Evolutionary conservation across 2,797 vertebrate genomes (phyloP).

Genomic region (Mormyrus hasselquistii): DNA sequence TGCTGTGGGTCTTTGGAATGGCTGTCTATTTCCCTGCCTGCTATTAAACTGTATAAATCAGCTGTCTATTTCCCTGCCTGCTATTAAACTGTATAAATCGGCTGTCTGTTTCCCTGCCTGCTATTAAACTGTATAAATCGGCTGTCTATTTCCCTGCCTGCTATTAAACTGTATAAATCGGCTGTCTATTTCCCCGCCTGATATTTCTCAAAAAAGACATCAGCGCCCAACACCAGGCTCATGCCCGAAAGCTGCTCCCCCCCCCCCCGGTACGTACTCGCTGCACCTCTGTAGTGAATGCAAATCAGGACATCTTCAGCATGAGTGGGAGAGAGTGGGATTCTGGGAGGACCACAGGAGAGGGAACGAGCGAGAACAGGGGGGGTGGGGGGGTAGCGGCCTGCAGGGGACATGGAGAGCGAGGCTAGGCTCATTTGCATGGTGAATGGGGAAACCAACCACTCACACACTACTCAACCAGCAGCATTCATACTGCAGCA

Average conservation of each 20-base stretch:
- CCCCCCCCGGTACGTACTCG: background rate
- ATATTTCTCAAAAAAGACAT: background rate
- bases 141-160: background rate
- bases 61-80: background rate
- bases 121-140: background rate
- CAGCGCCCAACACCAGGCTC: background rate
- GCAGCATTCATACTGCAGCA: too few species aligned
- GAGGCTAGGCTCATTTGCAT: slow-evolving; percentile 11
- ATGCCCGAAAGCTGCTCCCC: background rate
- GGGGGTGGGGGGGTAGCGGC: background rate
- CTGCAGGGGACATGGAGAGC: background rate
- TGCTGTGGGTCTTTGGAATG: background rate
- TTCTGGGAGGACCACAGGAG: background rate
- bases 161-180: background rate
- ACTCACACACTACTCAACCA: background rate
- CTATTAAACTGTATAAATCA: background rate
- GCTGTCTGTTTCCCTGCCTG: background rate
- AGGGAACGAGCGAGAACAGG: background rate
- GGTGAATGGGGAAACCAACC: background rate
- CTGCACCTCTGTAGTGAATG: slow-evolving; percentile 1
- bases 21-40: background rate
- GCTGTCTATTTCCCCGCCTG: background rate
- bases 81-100: background rate
- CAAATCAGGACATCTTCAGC: slow-evolving; percentile 1
- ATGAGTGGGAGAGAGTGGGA: background rate